Evolutionary conservation across 2,797 vertebrate genomes (phyloP).

Genomic region (Psittacula echo): DNA sequence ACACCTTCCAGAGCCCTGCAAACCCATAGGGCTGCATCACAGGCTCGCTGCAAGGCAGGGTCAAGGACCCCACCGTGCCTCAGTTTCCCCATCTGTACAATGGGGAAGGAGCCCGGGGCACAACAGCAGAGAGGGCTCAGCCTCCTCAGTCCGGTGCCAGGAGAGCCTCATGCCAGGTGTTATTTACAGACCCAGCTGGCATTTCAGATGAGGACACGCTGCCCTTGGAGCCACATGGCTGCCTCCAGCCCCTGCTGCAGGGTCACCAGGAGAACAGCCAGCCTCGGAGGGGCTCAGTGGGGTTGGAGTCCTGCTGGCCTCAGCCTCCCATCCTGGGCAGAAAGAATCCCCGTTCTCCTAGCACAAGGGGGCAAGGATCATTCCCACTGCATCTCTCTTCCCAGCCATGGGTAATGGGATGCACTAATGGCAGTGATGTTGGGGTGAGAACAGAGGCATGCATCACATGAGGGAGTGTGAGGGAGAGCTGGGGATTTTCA

Average conservation of each 20-base stretch:
- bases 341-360: background rate
- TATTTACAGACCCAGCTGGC: background rate
- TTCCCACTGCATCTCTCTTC: background rate
- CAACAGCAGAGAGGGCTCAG: background rate
- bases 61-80: background rate
- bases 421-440: background rate
- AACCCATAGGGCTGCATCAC: background rate
- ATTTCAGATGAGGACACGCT: background rate
- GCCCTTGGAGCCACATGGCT: background rate
- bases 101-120: background rate
- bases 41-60: fast-evolving
- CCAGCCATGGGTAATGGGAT: fast-evolving
- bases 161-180: background rate
- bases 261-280: background rate
- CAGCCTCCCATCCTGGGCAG: background rate
- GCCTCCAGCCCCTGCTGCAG: background rate
- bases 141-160: background rate
- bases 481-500: background rate
- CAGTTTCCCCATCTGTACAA: background rate
- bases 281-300: fast-evolving
- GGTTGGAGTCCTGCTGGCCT: background rate
- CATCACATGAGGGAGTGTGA: fast-evolving
- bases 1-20: background rate
- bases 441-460: fast-evolving
- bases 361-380: fast-evolving